Evolutionary conservation across 1,140 invertebrate species (phyloP).

Genomic region (Ceratitis capitata): DNA sequence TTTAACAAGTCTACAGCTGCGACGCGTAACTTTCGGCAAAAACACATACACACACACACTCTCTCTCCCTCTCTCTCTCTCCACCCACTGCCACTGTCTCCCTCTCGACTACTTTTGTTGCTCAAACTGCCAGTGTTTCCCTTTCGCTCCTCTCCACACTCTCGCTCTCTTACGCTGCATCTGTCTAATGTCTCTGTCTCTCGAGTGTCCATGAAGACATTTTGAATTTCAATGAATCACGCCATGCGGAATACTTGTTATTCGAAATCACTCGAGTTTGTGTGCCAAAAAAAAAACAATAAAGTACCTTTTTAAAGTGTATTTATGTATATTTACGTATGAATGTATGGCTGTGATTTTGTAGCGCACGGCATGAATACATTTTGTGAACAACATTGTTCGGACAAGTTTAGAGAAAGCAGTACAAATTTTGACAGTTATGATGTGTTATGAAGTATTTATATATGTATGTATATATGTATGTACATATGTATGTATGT

Average conservation of each 20-base stretch:
- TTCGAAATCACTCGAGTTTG: background rate
- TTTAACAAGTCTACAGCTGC: conserved; percentile 15
- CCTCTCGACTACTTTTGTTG: too few species aligned
- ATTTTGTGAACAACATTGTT: background rate
- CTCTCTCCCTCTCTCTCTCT: background rate
- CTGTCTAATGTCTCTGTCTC: background rate
- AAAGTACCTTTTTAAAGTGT: background rate
- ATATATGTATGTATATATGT: background rate
- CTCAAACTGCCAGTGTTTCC: too few species aligned
- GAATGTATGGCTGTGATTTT: background rate
- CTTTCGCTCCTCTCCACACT: background rate
- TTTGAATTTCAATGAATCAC: conserved; percentile 26
- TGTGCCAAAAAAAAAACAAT: background rate
- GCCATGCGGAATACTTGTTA: background rate
- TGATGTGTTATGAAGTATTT: background rate
- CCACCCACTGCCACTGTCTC: background rate
- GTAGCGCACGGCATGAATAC: background rate
- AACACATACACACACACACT: too few species aligned
- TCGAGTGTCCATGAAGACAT: background rate
- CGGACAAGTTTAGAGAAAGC: too few species aligned
- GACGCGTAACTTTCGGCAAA: background rate
- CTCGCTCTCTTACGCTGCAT: background rate
- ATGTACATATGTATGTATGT: background rate
- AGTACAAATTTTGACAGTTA: background rate
- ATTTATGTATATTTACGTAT: background rate